Evolutionary conservation across 2,797 vertebrate genomes (phyloP).

Genomic region (Coracias cyanogaster): DNA sequence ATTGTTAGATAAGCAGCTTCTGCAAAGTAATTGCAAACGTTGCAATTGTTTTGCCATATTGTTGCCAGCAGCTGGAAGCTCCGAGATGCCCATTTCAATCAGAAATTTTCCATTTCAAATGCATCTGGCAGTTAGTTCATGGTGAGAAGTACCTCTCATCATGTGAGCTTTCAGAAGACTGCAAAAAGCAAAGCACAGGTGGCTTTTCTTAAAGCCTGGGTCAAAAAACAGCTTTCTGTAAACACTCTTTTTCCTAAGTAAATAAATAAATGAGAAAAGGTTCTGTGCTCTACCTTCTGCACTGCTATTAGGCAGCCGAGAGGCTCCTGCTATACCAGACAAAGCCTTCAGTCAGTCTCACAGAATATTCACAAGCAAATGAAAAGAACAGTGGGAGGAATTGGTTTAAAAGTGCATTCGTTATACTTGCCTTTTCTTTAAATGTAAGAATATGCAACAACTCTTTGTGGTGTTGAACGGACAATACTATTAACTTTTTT

Average conservation of each 20-base stretch:
- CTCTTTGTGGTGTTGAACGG: neutral
- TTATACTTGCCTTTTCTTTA: conserved; percentile 10
- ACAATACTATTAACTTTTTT: conserved; percentile 31
- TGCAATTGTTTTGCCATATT: neutral
- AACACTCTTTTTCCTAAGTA: conserved; percentile 2
- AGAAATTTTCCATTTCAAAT: conserved; percentile 24
- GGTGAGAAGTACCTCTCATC: neutral
- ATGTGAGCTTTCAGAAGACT: neutral
- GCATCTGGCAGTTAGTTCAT: neutral
- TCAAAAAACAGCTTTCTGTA: conserved; percentile 31
- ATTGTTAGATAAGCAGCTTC: conserved; percentile 33
- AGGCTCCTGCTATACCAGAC: conserved; percentile 35
- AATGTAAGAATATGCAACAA: conserved; percentile 15
- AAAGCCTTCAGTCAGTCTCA: conserved; percentile 27
- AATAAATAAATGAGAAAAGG: neutral
- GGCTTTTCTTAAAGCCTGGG: conserved; percentile 5
- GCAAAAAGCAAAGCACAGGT: neutral
- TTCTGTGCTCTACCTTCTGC: neutral
- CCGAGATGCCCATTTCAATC: neutral
- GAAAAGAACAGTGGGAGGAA: conserved; percentile 64
- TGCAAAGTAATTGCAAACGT: neutral
- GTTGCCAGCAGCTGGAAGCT: conserved; percentile 26
- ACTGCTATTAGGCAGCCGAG: neutral
- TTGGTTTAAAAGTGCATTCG: conserved; percentile 22
- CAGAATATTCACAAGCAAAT: conserved; percentile 41